Base-by-base conservation (phyloP, 2,113 vertebrate genomes). In the Oncorhynchus clarkii region DNA sequence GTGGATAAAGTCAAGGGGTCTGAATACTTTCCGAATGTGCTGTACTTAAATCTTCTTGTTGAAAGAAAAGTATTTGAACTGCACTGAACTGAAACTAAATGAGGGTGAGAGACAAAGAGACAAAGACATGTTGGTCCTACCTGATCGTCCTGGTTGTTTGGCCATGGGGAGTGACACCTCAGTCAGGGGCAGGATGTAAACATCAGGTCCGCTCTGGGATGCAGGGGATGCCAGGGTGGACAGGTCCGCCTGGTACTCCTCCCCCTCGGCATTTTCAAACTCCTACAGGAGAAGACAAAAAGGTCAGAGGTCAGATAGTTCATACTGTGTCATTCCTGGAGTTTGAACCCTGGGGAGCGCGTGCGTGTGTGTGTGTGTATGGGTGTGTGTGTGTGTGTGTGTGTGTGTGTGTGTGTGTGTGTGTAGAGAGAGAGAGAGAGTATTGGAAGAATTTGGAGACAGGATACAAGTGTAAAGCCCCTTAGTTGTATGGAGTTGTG, bases 171-270 rank as follows among this genome's bases (percentile, higher is more conserved):
- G 90, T 0, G 96, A 95, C 78, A 98, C 93, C 89, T 98, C 94
- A 0, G 95, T 97, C 89, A 99, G 96, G 0, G 97, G 97, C 86
- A 99, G 94, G 80, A 99, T 89, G 1, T 99, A 99, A 78, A 99
- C 96, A 73, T 99, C 97, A 0, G 96, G 95, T 81, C 95, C 93
- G 83, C 91, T 91, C 86, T 91, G 94, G 0, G 94, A 89, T 12
- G 92, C 91, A 0, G 96, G 95, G 2, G 97, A 97, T 75, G 93
- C 94, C 91, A 94, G 91, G 0, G 91, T 93, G 26, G 95, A 96
- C 86, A 95, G 87, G 67, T 95, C 94, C 0, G 93, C 94, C 1
- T 91, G 91, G 80, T 91, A 95, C 70, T 96, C 97, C 0, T 98
- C 97, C 29, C 94, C 95, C 7, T 98, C 96, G 0, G 92, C 89